A percentile compares a stretch with the other conserved stretches of the same genome.
These are phyloP conservation scores for Geodia barretti DNA, from an alignment of 37 sponge, comb jelly and placozoan species.

Conservation along the genomic window DNA sequence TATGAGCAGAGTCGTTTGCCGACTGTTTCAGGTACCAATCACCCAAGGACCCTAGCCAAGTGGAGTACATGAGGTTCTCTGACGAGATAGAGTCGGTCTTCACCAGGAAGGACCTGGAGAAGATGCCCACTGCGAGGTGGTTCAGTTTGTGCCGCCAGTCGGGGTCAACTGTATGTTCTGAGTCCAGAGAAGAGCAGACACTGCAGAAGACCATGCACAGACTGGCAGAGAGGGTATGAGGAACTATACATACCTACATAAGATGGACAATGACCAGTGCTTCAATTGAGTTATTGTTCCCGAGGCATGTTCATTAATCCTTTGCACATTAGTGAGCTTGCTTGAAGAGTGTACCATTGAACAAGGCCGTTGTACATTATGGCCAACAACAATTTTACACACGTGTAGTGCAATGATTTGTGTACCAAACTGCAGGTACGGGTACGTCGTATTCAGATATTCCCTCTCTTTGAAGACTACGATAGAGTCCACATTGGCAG, in stretches of 20 bases:
- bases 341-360: too few relatives aligned
- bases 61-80: conserved; percentile 76
- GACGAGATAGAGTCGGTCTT: conserved; percentile 88
- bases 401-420: too few relatives aligned
- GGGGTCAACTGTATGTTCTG: too few relatives aligned
- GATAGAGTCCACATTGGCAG: conserved; percentile 86
- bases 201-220: conserved; percentile 53
- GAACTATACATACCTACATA: too few relatives aligned
- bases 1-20: too few relatives aligned
- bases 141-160: too few relatives aligned
- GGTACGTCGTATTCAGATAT: conserved; percentile 74
- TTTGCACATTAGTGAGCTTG: too few relatives aligned
- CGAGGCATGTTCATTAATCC: too few relatives aligned
- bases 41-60: conserved; percentile 16
- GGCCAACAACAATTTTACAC: too few relatives aligned
- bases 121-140: conserved; percentile 47
- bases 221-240: conserved; percentile 71
- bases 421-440: conserved; percentile 61
- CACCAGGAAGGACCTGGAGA: conserved; percentile 77
- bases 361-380: too few relatives aligned
- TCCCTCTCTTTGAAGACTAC: conserved; percentile 91
- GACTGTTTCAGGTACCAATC: conserved; percentile 48
- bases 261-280: too few relatives aligned
- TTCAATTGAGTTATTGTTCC: too few relatives aligned
- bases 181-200: conserved; percentile 61